Conservation (phyloP, 2,797 vertebrate species). For the Lophotriccus pileatus region DNA sequence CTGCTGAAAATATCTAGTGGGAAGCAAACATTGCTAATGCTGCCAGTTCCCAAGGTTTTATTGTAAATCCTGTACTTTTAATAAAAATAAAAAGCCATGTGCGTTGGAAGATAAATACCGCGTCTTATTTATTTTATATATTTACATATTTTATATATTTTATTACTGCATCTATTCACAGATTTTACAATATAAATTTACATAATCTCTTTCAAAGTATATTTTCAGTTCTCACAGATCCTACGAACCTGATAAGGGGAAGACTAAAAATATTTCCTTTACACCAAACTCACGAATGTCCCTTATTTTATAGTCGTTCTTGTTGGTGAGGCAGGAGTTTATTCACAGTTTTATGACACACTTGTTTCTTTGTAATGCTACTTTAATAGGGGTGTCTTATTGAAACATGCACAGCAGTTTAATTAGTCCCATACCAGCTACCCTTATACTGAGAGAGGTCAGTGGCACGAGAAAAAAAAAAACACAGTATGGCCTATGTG, state of each 20-base stretch:
- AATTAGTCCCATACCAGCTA: background rate
- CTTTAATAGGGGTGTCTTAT: background rate
- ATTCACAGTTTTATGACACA: background rate
- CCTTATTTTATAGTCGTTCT: background rate
- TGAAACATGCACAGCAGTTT: background rate
- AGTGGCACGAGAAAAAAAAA: background rate
- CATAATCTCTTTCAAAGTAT: background rate
- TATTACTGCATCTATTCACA: background rate
- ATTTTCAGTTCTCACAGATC: background rate
- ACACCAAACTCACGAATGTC: background rate
- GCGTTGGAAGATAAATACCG: background rate
- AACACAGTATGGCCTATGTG: background rate
- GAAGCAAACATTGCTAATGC: background rate
- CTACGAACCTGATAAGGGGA: accelerated
- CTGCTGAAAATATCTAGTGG: background rate
- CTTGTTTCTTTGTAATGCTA: background rate
- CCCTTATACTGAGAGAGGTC: background rate
- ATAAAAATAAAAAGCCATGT: background rate
- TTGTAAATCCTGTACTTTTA: background rate
- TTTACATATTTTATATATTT: background rate
- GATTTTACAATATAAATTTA: background rate
- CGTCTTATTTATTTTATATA: background rate
- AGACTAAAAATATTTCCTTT: background rate
- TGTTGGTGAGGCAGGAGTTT: background rate
- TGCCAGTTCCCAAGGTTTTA: background rate